Conservation (phyloP, 2,113 vertebrate genomes). For the Zootoca vivipara region DNA sequence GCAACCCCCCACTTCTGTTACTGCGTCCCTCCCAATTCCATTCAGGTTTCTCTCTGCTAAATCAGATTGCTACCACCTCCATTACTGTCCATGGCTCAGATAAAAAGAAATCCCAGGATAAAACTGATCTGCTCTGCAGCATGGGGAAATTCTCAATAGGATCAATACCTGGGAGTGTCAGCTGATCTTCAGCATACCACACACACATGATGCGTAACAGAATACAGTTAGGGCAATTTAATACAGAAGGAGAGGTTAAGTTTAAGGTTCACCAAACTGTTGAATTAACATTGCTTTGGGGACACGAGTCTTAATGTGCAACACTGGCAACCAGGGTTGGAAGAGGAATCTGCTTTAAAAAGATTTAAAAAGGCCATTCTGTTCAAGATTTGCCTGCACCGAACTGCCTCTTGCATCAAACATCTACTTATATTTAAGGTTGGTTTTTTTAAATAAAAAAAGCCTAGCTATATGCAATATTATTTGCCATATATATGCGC, state of each 20-base stretch:
- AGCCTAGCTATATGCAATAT: no score
- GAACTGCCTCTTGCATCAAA: no score
- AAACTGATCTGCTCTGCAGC: no score
- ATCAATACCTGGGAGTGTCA: neutral
- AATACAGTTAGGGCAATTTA: neutral
- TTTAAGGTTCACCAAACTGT: neutral
- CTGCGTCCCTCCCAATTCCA: neutral
- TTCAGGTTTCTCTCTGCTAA: neutral
- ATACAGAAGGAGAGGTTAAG: neutral
- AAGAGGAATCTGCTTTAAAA: no score
- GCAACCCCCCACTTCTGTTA: neutral
- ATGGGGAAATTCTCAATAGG: no score
- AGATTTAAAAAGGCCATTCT: no score
- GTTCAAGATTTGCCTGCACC: no score
- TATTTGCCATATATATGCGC: no score
- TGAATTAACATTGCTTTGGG: neutral
- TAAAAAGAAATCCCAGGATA: neutral
- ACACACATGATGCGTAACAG: neutral
- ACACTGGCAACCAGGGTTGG: neutral
- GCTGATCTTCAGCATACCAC: neutral
- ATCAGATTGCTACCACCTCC: no score
- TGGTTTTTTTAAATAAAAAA: no score
- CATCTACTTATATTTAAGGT: no score
- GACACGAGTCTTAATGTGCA: neutral
- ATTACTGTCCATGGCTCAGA: no score